Percentiles rank a stretch among this genome's conserved stretches.
These are phyloP conservation scores for Eristalis tenax DNA, from an alignment of 2,888 invertebrate species.

Conservation along the genomic window DNA sequence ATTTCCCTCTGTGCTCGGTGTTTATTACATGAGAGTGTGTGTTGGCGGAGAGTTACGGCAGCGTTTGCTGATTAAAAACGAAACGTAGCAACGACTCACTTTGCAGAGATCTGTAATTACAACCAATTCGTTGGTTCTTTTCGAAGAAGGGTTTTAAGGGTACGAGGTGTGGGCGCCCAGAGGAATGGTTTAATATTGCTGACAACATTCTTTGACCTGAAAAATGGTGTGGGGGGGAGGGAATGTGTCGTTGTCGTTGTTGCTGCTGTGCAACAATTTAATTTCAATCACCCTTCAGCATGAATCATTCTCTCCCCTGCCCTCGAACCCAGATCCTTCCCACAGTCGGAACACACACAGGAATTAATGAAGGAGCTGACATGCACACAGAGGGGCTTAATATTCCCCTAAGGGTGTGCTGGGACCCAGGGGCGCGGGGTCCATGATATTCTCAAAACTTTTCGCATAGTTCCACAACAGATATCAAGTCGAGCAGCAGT, in stretches of 20 bases:
- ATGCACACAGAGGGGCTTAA: conserved; percentile 41
- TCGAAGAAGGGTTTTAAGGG: not conserved
- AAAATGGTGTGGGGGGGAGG: conserved; percentile 2
- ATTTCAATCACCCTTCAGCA: conserved; percentile 57
- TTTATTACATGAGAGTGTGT: conserved; percentile 22
- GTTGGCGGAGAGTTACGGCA: conserved; percentile 31
- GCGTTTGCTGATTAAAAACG: conserved; percentile 59
- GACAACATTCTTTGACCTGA: conserved; percentile 55
- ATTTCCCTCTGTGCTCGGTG: conserved; percentile 6
- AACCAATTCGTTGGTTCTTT: conserved; percentile 18
- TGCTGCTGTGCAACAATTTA: conserved; percentile 61
- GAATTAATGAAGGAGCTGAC: conserved; percentile 39
- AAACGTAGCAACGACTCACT: conserved; percentile 28
- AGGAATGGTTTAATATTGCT: conserved; percentile 10
- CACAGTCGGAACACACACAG: not conserved
- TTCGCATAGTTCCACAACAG: conserved; percentile 14
- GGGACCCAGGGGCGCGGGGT: not conserved
- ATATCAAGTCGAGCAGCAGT: not conserved
- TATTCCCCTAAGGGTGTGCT: conserved; percentile 9
- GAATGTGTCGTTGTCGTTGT: not conserved
- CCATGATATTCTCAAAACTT: conserved; percentile 33
- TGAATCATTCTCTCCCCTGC: not conserved
- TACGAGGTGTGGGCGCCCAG: not conserved
- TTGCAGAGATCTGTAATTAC: conserved; percentile 47
- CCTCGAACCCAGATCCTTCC: not conserved